Conservation (phyloP, 2,113 vertebrate species). For the Riparia riparia region DNA sequence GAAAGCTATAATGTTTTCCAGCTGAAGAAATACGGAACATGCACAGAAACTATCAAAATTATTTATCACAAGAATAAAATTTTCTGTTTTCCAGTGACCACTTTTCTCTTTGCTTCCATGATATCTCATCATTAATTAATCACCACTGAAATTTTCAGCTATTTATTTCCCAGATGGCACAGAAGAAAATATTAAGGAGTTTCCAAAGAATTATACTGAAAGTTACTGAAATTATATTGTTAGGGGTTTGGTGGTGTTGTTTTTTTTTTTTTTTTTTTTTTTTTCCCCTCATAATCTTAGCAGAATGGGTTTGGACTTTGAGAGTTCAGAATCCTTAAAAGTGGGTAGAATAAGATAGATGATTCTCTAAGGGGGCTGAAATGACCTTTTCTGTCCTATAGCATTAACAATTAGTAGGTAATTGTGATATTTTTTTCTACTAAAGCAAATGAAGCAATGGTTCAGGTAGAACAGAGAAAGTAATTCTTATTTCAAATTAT, state of each 20-base stretch:
- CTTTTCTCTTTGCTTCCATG: not conserved
- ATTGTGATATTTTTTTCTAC: not conserved
- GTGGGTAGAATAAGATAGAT: not conserved
- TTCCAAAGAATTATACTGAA: not conserved
- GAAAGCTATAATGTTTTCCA: not conserved
- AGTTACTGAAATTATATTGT: not conserved
- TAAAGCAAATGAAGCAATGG: not conserved
- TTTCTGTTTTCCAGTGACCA: not conserved
- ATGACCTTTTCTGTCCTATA: not conserved
- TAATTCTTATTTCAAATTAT: slow-evolving; percentile 17
- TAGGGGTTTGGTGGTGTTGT: not conserved
- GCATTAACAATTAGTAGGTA: not conserved
- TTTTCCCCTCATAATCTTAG: not conserved
- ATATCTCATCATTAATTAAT: not conserved
- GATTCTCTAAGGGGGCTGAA: not conserved
- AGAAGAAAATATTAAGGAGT: not conserved
- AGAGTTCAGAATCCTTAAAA: not conserved
- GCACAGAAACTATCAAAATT: not conserved
- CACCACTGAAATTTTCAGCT: not conserved
- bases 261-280: not conserved
- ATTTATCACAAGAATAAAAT: not conserved
- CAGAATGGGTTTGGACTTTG: not conserved
- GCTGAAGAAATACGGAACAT: not conserved
- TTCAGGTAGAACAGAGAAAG: not conserved
- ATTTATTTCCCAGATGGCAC: not conserved